Conservation (phyloP, 2,888 invertebrate species). For the Gerris lacustris region DNA sequence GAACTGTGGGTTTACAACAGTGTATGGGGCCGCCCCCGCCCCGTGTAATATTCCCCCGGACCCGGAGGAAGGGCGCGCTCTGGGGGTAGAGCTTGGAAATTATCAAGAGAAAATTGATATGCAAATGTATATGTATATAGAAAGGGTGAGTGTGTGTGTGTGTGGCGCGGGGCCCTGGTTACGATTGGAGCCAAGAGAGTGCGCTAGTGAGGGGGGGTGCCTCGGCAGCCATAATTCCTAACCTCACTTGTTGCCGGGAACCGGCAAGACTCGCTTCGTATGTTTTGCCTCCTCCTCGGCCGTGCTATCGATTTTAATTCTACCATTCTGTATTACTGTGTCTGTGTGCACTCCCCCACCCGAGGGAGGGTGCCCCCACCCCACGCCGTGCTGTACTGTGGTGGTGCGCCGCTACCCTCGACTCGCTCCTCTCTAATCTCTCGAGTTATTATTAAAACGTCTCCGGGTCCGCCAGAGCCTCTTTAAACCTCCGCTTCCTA, state of each 20-base stretch:
- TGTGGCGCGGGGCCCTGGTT: no score
- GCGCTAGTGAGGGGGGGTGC: not conserved
- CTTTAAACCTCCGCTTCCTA: no score
- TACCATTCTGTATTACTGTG: not conserved
- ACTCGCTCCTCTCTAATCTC: not conserved
- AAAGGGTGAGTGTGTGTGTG: no score
- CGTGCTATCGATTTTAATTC: not conserved
- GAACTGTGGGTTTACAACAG: no score
- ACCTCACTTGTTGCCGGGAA: constrained; percentile 2
- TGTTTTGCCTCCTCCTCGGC: not conserved
- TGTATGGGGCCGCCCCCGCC: no score
- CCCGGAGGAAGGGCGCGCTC: no score
- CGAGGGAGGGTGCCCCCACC: not conserved
- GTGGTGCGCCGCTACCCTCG: not conserved
- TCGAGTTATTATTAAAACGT: no score
- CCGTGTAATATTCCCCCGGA: no score
- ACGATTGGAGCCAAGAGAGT: not conserved
- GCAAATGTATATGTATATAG: not conserved
- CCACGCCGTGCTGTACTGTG: not conserved
- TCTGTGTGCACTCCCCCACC: not conserved
- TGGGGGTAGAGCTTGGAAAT: not conserved
- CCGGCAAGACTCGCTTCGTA: constrained; percentile 5
- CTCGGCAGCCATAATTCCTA: not conserved
- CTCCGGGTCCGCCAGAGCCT: no score
- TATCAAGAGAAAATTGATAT: constrained; percentile 1